Evolutionary conservation across 1,140 invertebrate species (phyloP), one percentile per base, ranked within the genome.

Genomic region (Grapholita molesta): DNA sequence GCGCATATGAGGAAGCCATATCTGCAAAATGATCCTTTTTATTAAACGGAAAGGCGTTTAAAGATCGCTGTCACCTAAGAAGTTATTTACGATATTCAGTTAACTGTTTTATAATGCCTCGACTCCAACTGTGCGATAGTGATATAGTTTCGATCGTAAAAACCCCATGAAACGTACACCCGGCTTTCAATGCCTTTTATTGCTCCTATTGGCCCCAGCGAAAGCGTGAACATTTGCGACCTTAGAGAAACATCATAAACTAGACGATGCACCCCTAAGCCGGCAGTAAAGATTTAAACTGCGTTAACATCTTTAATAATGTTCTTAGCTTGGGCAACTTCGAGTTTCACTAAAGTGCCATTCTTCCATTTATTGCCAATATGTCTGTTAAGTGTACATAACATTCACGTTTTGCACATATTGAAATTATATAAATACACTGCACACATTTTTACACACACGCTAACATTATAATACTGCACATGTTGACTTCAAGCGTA

Each of bases 141-240:
- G 55, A 61, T 61, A 61, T 61, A 61, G 28, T 61, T 57, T 61
- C 55, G 55, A 4, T 21, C 24, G 25, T 61, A 61, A 61, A 61
- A 61, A 18, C 8, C 55, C 55, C 55, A 61, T 61, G 55, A 61
- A 61, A 61, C 28, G 55, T 32, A 32, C 55, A 52, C 25, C 55
- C 25, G 55, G n/a, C 55, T 61, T 61, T 61, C 55, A 61, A 8
- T 21, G 55, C 25, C 23, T 61, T 61, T 61, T 61, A 61, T 61
- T 61, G 25, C 55, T 61, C n/a, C 25, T 30, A 3, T 12, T 30
- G 55, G 24, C 24, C 55, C 25, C n/a, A 12, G 55, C 12, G 28
- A 7, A 28, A 15, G 55, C 15, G 55, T 30, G 28, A 61, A 61
- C 55, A 61, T 61, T 48, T n/a, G 55, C 9, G 55, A 61, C 55